Percentiles rank a stretch among this genome's conserved stretches.
phyloP scores from a whole-genome alignment of 64 coral and sea anemone genomes.

The Montipora cactus region DNA sequence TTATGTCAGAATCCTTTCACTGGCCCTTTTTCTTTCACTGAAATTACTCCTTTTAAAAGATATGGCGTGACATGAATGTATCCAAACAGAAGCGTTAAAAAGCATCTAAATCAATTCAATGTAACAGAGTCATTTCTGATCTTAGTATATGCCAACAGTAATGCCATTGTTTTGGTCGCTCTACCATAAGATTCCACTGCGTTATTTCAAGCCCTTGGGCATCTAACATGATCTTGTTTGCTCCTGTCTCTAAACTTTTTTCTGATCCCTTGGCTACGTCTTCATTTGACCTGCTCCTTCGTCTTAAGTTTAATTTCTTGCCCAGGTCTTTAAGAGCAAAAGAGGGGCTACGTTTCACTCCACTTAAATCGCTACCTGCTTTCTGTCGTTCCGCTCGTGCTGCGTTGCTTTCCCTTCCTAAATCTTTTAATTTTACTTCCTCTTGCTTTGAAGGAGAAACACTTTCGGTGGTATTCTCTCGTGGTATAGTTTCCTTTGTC shows the following conservation, averaged over 20 bases:
- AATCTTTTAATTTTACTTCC: not conserved
- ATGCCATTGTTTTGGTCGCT: conserved; percentile 69
- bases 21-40: too few relatives aligned
- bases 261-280: not conserved
- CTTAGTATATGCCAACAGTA: conserved; percentile 78
- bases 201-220: conserved; percentile 65
- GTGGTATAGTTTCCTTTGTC: not conserved
- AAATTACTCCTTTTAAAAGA: too few relatives aligned
- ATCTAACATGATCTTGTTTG: conserved; percentile 53
- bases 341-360: conserved; percentile 18
- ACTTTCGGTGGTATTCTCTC: not conserved
- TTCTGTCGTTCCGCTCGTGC: not conserved
- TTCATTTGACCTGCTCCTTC: not conserved
- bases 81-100: not conserved
- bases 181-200: conserved; percentile 63
- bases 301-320: not conserved
- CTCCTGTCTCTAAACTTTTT: not conserved
- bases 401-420: not conserved
- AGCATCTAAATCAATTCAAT: not conserved
- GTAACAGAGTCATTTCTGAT: conserved; percentile 58
- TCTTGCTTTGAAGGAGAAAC: not conserved
- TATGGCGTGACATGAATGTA: too few relatives aligned
- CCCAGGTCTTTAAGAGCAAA: not conserved
- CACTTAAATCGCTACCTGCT: not conserved
- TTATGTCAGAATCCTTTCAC: too few relatives aligned